A percentile compares a stretch with the other conserved stretches of the same genome.
Evolutionary conservation across 1,140 invertebrate species (phyloP).

Genomic region (Drosophila melanica): DNA sequence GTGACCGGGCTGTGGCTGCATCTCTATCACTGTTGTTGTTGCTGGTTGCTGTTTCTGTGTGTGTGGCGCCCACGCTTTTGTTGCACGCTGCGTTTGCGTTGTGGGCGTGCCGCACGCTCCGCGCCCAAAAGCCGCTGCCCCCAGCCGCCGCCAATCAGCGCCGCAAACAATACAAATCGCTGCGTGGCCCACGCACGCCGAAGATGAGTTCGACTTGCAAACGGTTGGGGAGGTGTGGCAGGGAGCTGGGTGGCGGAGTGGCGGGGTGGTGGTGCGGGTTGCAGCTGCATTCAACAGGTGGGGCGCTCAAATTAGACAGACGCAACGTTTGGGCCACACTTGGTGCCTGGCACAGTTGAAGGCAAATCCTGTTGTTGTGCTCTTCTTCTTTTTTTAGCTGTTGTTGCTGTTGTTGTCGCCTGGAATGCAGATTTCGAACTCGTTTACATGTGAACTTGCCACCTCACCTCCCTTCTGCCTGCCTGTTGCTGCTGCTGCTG

Average conservation of each 20-base stretch:
- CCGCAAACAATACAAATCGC: constrained; percentile 40
- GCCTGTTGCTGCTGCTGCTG: background rate
- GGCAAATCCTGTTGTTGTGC: constrained; percentile 60
- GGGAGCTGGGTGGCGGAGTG: background rate
- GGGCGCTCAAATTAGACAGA: constrained; percentile 41
- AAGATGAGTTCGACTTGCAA: background rate
- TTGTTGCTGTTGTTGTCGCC: constrained; percentile 6
- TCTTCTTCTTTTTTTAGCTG: background rate
- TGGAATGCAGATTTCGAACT: constrained; percentile 79
- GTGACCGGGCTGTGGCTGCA: background rate
- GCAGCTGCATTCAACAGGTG: constrained; percentile 51
- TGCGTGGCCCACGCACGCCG: constrained; percentile 30
- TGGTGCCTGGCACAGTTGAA: constrained; percentile 13
- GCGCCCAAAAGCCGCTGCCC: constrained; percentile 25
- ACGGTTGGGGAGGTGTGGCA: background rate
- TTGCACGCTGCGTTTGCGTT: constrained; percentile 3
- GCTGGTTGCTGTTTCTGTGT: no score
- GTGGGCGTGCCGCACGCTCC: constrained; percentile 34
- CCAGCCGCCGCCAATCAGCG: background rate
- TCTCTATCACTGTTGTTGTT: background rate
- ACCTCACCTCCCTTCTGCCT: background rate
- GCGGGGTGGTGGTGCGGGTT: background rate
- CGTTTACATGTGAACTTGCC: constrained; percentile 62
- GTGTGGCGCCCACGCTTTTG: constrained; percentile 43
- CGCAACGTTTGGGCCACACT: constrained; percentile 9